Evolutionary conservation across 2,797 vertebrate species (phyloP), one percentile per base, ranked within the genome.

Genomic region (Triplophysa yarkandensis): DNA sequence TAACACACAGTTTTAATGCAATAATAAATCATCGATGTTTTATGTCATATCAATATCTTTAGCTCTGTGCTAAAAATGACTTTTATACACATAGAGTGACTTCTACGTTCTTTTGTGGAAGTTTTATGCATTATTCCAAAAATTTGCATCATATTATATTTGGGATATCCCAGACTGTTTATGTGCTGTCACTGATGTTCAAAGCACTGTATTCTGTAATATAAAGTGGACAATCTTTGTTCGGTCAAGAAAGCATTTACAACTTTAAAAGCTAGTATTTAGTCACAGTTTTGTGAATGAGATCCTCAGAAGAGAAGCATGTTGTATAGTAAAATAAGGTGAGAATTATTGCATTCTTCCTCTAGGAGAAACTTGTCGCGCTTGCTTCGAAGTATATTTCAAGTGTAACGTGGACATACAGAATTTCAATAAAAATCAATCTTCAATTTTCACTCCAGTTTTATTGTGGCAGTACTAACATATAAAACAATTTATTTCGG

Each of bases 381-480:
- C n/a, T n/a, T n/a, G n/a, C n/a, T n/a, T 36, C 14, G 0, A 43
- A 62, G 19, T 44, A 39, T n/a, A 9, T 6, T 58, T 46, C n/a
- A 17, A 34, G 48, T 63, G 11, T 28, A 52, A 71, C 32, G 28
- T 58, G 11, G 50, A 25, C 21, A 25, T 11, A 44, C 55, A 39
- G 6, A 19, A 46, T 19, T 19, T 34, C 48, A 32, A 71, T 60
- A 66, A 66, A 60, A 19, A 74, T 39, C 34, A 36, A 8, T 36
- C 34, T 6, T 13, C n/a, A 13, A 30, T 36, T 75, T 79, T 76
- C 16, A 78, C 77, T 82, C 62, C 74, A 75, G 64, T 61, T 82
- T 95, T 93, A 92, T 92, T 95, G 92, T 94, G 92, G 94, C 92
- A 93, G 92, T 96, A 94, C 91, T 94, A 95, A 95, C 94, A 97